These are phyloP conservation scores for Piprites chloris DNA, from an alignment of 2,113 vertebrate species.

Conservation along the genomic window DNA sequence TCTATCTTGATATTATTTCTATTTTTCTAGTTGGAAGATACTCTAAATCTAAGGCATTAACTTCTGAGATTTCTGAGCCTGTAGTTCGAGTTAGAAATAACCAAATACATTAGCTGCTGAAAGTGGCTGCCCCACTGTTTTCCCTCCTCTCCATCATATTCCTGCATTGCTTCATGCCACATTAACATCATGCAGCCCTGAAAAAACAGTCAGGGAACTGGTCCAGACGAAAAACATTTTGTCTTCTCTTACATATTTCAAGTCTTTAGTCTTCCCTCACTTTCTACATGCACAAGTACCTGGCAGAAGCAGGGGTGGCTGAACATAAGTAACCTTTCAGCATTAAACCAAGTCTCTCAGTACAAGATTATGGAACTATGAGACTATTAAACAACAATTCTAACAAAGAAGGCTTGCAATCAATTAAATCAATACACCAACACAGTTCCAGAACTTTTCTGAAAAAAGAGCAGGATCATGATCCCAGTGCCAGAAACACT, in stretches of 20 bases:
- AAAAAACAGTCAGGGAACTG: background rate
- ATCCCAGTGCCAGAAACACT: background rate
- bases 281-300: background rate
- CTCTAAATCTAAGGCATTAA: background rate
- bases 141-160: background rate
- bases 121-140: background rate
- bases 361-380: background rate
- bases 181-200: background rate
- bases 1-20: background rate
- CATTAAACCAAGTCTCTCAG: background rate
- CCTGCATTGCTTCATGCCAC: background rate
- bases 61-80: background rate
- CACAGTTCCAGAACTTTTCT: background rate
- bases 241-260: background rate
- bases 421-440: background rate
- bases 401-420: background rate
- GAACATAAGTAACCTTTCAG: background rate
- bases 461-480: background rate
- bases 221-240: background rate
- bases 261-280: background rate
- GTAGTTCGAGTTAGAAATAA: background rate
- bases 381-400: background rate
- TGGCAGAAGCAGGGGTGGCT: background rate
- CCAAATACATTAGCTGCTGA: background rate
- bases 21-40: background rate